Percentiles rank a stretch among this genome's conserved stretches.
Evolutionary conservation across 1,140 invertebrate genomes (phyloP).

Genomic region (Drosophila nannoptera): DNA sequence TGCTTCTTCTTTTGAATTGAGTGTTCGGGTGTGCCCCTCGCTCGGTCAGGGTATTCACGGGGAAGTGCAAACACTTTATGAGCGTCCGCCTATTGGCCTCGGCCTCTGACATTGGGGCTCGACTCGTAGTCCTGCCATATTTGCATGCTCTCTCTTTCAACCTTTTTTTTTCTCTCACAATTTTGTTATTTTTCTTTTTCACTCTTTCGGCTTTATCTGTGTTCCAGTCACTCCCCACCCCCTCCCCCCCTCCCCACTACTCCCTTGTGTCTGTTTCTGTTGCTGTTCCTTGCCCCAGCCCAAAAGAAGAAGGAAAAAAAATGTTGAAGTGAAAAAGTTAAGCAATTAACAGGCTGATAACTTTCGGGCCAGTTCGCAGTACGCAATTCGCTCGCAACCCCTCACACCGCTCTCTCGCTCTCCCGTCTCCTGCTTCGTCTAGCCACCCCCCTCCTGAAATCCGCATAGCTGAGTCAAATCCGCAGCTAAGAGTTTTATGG

Average conservation of each 20-base stretch:
- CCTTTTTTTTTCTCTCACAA: slow-evolving; percentile 37
- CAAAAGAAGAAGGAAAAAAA: slow-evolving; percentile 52
- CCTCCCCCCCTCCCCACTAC: too few species aligned
- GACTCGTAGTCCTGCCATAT: slow-evolving; percentile 12
- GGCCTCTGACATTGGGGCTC: slow-evolving; percentile 1
- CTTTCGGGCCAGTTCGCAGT: slow-evolving; percentile 58
- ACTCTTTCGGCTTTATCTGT: neutral
- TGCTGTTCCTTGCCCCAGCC: slow-evolving; percentile 31
- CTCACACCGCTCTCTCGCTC: too few species aligned
- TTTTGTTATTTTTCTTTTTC: slow-evolving; percentile 17
- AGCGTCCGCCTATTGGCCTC: slow-evolving; percentile 23
- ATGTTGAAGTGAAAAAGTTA: slow-evolving; percentile 78
- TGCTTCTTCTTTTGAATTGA: neutral
- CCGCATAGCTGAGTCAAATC: slow-evolving; percentile 14
- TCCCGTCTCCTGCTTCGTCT: too few species aligned
- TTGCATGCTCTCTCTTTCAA: slow-evolving; percentile 52
- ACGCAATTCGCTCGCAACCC: slow-evolving; percentile 3
- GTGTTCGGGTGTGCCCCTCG: too few species aligned
- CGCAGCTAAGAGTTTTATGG: slow-evolving; percentile 68
- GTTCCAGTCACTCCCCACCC: too few species aligned
- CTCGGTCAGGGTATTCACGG: slow-evolving; percentile 30
- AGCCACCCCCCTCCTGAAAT: neutral
- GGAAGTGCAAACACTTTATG: slow-evolving; percentile 53
- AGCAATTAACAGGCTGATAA: slow-evolving; percentile 78
- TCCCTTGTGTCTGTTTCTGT: slow-evolving; percentile 19